Evolutionary conservation across 2,797 vertebrate genomes (phyloP), one percentile per base, ranked within the genome.

Genomic region (Pipistrellus pipistrellus): DNA sequence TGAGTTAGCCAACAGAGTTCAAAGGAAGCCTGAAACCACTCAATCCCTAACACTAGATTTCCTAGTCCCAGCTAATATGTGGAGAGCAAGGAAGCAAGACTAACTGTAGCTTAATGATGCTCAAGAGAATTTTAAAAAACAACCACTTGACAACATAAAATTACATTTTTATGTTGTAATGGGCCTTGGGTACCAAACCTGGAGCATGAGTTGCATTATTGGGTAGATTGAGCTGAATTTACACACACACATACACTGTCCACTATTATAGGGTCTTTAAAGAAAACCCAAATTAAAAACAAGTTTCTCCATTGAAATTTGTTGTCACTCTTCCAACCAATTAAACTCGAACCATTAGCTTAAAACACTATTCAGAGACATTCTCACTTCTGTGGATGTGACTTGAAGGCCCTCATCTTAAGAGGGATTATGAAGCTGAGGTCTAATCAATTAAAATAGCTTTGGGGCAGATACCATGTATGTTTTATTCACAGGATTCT

Each of bases 271-370:
- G 55, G 15, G 90, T 69, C 90, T 92, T 94, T 62, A 84, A 66
- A 91, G 46, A 82, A 95, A 91, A 35, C 23, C 38, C 35, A 88
- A 51, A 41, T 85, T 30, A 95, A 46, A 71, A 38, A 35, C 11
- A 78, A 11, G 0, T 35, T 82, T 94, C 69, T 62, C 55, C 64
- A n/a, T 0, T 30, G 21, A 48, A 48, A 51, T 66, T 48, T 57
- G 12, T 78, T 90, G 15, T 66, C 77, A 85, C 14, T 59, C 76
- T 51, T 76, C 15, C n/a, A 57, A 14, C 6, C 20, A 30, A 4
- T 77, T 91, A 72, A 44, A 13, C 21, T 82, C 48, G 55, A 94
- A 51, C 57, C 38, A 55, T 62, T 69, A 77, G 13, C 14, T 66
- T 41, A 25, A 85, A 85, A 68, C 57, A 91, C 4, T 7, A 6